These are phyloP conservation scores for Andrena cerasifolii DNA, from an alignment of 1,140 invertebrate species.

Conservation along the genomic window DNA sequence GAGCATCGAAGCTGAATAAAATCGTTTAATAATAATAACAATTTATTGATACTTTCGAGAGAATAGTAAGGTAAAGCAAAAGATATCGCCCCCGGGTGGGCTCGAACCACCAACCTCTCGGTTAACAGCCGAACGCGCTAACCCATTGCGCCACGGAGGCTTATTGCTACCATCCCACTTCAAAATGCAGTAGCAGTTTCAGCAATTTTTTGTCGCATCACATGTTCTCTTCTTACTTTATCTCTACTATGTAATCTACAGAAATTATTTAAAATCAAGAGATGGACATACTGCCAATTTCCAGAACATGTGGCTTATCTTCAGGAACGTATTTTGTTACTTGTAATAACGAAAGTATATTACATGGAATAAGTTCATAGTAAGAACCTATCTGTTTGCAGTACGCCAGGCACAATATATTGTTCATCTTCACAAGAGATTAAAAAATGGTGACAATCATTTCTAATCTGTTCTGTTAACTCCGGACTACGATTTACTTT, in stretches of 20 bases:
- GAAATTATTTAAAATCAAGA: background rate
- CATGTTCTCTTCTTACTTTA: background rate
- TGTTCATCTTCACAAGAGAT: too few relatives aligned
- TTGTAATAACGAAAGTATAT: too few relatives aligned
- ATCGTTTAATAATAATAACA: too few relatives aligned
- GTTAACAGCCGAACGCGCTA: constrained; percentile 96
- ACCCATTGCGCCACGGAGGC: constrained; percentile 91
- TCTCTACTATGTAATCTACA: background rate
- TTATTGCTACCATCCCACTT: background rate
- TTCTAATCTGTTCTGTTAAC: too few relatives aligned
- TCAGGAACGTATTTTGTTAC: background rate
- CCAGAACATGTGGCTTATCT: background rate
- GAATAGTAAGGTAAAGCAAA: background rate
- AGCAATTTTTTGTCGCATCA: background rate
- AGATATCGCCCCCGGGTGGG: constrained; percentile 86
- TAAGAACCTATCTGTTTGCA: too few relatives aligned
- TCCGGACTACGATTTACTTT: too few relatives aligned
- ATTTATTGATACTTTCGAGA: background rate
- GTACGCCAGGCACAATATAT: too few relatives aligned
- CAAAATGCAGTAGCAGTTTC: background rate
- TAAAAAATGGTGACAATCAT: too few relatives aligned
- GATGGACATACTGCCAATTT: background rate
- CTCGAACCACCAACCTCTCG: constrained; percentile 95
- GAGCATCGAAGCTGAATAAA: too few relatives aligned
- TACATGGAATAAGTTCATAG: too few relatives aligned